Base-by-base conservation (phyloP, 1,140 invertebrate genomes). In the Tenebrio molitor region DNA sequence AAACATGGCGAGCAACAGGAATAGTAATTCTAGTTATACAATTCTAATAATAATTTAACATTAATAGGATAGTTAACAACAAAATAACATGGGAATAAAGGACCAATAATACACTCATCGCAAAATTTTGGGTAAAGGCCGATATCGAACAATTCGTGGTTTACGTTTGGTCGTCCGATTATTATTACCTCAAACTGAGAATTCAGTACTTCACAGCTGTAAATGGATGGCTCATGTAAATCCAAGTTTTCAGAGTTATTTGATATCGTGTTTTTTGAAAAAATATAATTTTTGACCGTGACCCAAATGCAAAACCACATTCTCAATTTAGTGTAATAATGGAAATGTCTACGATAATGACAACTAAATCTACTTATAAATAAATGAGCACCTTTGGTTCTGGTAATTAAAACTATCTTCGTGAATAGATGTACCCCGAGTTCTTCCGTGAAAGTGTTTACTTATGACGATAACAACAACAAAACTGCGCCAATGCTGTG, bases 341-440 rank as follows among this genome's bases (percentile, higher is more conserved):
- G 12, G 41, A 66, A 66, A 66, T 16, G 7, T 41, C 14, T 10
- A 66, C 34, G 29, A 33, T 34, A 12, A 39, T 12, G 36, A 65
- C 19, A 75, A 75, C 70, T 72, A 72, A 75, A 72, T n/a, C 50
- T 74, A 74, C 71, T 72, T 75, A 75, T 44, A 75, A 75, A 72
- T 71, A 69, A 76, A 78, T 77, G 75, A 76, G 77, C 77, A 78
- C 75, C 77, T 78, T 78, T 78, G 77, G 77, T 78, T 77, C 68
- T 75, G 73, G 50, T 71, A 73, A 62, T 58, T 44, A 74, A 34
- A 64, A 63, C 65, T 67, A 58, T 16, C 39, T 36, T 67, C 70
- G 50, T 66, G 62, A 72, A 72, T 66, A 23, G 39, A 72, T 25
- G 29, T 58, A 23, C 10, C 50, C 16, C 23, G 23, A 6, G 14